Evolutionary conservation across 2,888 invertebrate genomes (phyloP).

Genomic region (Asteroscopus sphinx): DNA sequence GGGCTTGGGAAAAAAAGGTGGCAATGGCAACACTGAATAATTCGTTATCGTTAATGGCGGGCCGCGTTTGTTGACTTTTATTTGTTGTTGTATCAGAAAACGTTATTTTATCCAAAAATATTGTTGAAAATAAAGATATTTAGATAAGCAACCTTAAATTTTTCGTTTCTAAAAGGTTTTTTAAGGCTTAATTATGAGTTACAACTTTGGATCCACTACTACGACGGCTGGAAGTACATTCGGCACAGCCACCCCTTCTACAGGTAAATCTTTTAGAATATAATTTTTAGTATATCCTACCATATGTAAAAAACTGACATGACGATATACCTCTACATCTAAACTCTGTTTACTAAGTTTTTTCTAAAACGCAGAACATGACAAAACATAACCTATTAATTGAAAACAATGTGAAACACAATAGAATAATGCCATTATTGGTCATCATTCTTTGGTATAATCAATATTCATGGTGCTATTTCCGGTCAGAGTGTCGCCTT

Average conservation of each 20-base stretch:
- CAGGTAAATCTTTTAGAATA: slow-evolving; percentile 65
- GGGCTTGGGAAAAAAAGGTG: too few relatives aligned
- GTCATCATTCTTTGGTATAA: too few relatives aligned
- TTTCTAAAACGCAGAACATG: neutral
- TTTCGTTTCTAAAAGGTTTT: slow-evolving; percentile 8
- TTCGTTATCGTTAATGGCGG: slow-evolving; percentile 45
- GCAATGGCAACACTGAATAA: slow-evolving; percentile 1
- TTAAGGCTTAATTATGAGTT: slow-evolving; percentile 71
- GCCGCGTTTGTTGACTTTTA: slow-evolving; percentile 51
- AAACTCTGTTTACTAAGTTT: neutral
- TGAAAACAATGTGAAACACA: slow-evolving; percentile 15
- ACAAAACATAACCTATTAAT: slow-evolving; percentile 42
- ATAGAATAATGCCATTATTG: neutral
- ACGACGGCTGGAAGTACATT: slow-evolving; percentile 77
- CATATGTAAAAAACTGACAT: slow-evolving; percentile 14
- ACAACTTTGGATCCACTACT: slow-evolving; percentile 72
- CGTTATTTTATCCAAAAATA: slow-evolving; percentile 26
- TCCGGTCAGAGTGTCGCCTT: too few relatives aligned
- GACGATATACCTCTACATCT: neutral
- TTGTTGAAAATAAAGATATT: slow-evolving; percentile 2
- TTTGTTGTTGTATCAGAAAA: slow-evolving; percentile 55
- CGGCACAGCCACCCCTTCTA: slow-evolving; percentile 75
- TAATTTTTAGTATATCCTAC: neutral
- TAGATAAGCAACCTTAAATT: slow-evolving; percentile 9
- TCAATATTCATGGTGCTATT: too few relatives aligned